A percentile compares a stretch with the other conserved stretches of the same genome.
phyloP scores from a whole-genome alignment of 2,888 invertebrate genomes.

The Stegana nigrithorax region DNA sequence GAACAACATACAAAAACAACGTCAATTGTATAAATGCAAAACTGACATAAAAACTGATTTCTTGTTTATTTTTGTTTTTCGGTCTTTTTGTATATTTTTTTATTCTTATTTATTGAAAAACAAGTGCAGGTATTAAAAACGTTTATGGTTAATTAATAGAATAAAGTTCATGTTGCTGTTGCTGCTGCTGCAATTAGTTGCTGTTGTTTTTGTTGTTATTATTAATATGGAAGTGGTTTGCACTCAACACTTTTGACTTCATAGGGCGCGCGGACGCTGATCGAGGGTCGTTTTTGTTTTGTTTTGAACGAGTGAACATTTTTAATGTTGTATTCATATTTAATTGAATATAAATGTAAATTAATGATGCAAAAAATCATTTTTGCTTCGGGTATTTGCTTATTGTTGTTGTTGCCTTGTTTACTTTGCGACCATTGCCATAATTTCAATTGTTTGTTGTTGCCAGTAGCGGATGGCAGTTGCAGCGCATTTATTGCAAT shows the following conservation, averaged over 20 bases:
- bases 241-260: no score
- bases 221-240: no score
- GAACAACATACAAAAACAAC: not conserved
- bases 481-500: not conserved
- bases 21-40: not conserved
- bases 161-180: not conserved
- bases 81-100: no score
- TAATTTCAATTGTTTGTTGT: conserved; percentile 20
- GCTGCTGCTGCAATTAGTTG: not conserved
- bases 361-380: conserved; percentile 53
- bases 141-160: conserved; percentile 17
- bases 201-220: not conserved
- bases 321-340: conserved; percentile 44
- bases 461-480: conserved; percentile 11
- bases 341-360: conserved; percentile 61
- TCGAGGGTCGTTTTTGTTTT: not conserved
- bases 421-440: conserved; percentile 18
- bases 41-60: no score
- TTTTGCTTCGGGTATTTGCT: conserved; percentile 20
- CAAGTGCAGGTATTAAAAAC: conserved; percentile 6
- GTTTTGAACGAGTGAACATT: not conserved
- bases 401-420: conserved; percentile 29
- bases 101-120: no score
- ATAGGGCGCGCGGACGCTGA: not conserved
- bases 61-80: no score